Base-by-base conservation (phyloP, 2,113 vertebrate species). In the Calidris pygmaea region DNA sequence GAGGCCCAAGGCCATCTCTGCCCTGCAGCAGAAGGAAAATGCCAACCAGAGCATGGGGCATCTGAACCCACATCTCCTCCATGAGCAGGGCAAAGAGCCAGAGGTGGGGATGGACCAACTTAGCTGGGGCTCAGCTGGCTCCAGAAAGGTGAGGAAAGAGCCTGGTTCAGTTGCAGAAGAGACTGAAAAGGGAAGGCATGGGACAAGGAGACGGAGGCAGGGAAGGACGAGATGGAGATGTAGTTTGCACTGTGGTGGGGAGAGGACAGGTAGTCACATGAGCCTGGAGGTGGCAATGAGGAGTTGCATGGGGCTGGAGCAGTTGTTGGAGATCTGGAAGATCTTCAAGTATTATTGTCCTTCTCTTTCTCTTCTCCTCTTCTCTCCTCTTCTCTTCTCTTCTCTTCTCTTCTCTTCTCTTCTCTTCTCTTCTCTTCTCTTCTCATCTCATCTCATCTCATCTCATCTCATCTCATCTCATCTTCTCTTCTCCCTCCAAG, bases 1-100 rank as follows among this genome's bases (percentile, higher is more conserved):
- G 55, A 15, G 43, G 10, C 6, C n/a, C 9, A 47, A 3, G 59
- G 27, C 26, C 50, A 32, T 14, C 39, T 30, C n/a, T 60, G 22
- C 32, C 12, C 84, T n/a, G 56, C 90, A 43, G 35, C 56, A 77
- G 48, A 11, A 66, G 45, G 55, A 37, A 52, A 78, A 26, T 6
- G 50, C 30, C 39, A 50, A 0, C 30, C 50, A 37, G 14, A 9
- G 19, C 39, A 5, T 1, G 48, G 32, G 29, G 26, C 4, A 3
- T 26, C 3, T 37, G n/a, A 58, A 14, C 8, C 27, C 53, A 23
- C 6, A 0, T 9, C 47, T 59, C 34, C 67, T 22, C 21, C 14
- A 1, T 2, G 18, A n/a, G 32, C 27, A 29, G 39, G 32, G 32
- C 24, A 67, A 26, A 27, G 62, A 18, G 62, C 13, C 45, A 60